Conservation (phyloP, 2,113 vertebrate genomes). For the Halichoerus grypus region DNA sequence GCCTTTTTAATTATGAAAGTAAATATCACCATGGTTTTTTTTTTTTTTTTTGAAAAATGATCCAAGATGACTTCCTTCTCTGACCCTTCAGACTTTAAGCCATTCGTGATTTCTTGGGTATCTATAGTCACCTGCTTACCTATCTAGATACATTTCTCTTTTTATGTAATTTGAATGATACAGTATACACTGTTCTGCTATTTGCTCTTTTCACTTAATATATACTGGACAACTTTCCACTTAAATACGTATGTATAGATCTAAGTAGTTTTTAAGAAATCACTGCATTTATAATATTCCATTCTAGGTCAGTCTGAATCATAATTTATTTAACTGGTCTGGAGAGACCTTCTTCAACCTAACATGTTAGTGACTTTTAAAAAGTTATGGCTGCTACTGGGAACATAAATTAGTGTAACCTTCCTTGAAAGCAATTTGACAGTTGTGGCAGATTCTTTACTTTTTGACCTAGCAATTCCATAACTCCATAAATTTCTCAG, state of each 20-base stretch:
- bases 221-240: background rate
- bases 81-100: background rate
- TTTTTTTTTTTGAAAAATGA: background rate
- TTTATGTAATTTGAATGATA: background rate
- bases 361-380: background rate
- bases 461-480: background rate
- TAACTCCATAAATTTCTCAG: background rate
- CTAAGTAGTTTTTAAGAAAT: background rate
- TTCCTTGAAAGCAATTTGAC: constrained; percentile 19
- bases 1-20: constrained; percentile 31
- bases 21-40: background rate
- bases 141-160: background rate
- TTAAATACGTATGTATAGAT: constrained; percentile 3
- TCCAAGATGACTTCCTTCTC: constrained; percentile 16
- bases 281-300: background rate
- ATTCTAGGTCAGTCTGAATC: background rate
- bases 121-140: background rate
- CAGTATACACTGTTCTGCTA: background rate
- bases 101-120: background rate
- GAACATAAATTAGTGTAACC: constrained; percentile 35
- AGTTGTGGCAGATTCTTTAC: background rate
- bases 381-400: background rate
- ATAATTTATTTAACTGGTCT: background rate
- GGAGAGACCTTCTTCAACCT: background rate
- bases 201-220: background rate